Percentiles rank a stretch among this genome's conserved stretches.
These are phyloP conservation scores for Sitta europaea DNA, from an alignment of 2,113 vertebrate genomes.

Conservation along the genomic window DNA sequence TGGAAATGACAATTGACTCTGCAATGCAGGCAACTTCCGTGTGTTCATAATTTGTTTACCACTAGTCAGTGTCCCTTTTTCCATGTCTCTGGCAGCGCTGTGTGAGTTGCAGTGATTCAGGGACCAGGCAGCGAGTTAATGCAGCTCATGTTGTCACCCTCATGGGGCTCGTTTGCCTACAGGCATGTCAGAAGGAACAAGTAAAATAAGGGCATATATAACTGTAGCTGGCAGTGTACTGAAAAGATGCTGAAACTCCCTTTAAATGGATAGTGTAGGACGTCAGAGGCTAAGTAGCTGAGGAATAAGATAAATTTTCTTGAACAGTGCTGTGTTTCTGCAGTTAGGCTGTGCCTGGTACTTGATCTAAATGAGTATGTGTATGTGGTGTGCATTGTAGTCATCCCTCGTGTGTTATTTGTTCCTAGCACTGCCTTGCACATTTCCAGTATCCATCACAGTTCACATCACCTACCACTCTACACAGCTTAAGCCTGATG, in stretches of 20 bases:
- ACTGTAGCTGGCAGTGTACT: background rate
- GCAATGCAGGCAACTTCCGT: background rate
- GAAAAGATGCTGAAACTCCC: constrained; percentile 2
- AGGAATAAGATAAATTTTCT: constrained; percentile 31
- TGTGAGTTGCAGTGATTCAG: background rate
- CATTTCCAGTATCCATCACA: background rate
- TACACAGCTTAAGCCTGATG: background rate
- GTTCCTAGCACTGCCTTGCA: background rate
- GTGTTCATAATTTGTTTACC: background rate
- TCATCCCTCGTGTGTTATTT: background rate
- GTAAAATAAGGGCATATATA: background rate
- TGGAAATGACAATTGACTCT: background rate
- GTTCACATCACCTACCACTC: background rate
- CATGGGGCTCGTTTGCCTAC: constrained; percentile 44
- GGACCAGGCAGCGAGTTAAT: background rate
- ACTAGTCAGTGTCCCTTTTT: background rate
- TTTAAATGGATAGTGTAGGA: constrained; percentile 7
- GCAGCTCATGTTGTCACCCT: constrained; percentile 30
- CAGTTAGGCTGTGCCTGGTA: background rate
- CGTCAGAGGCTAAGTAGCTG: constrained; percentile 12
- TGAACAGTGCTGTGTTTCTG: background rate
- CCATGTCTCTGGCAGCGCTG: background rate
- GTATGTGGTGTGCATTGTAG: background rate
- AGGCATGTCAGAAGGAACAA: constrained; percentile 52
- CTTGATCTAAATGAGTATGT: background rate